phyloP scores from a whole-genome alignment of 2,113 vertebrate species.

The Rafetus swinhoei region DNA sequence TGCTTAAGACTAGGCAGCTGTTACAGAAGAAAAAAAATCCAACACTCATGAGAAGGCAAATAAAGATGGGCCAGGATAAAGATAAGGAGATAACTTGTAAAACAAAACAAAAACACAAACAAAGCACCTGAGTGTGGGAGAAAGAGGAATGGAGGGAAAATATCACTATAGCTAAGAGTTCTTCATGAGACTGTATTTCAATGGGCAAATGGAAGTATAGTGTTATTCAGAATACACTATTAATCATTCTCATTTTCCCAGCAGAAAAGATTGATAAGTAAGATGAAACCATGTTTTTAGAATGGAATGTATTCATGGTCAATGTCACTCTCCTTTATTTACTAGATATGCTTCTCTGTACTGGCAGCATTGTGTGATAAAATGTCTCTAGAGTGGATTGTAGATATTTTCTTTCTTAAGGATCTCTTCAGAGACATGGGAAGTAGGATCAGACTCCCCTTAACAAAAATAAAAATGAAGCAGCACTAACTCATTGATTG shows the following conservation, averaged over 20 bases:
- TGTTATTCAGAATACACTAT: background rate
- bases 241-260: fast-evolving
- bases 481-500: slow-evolving; percentile 52
- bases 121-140: background rate
- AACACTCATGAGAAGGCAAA: background rate
- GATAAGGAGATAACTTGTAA: background rate
- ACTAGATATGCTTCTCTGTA: background rate
- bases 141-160: background rate
- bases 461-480: slow-evolving; percentile 52
- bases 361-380: background rate
- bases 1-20: background rate
- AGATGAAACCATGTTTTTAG: background rate
- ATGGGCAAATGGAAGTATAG: background rate
- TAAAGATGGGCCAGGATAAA: background rate
- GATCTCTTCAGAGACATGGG: slow-evolving; percentile 5
- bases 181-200: background rate
- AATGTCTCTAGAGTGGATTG: background rate
- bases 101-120: background rate
- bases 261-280: background rate
- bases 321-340: background rate
- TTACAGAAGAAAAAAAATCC: background rate
- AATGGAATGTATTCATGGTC: background rate
- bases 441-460: slow-evolving; percentile 46
- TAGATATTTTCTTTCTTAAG: slow-evolving; percentile 26
- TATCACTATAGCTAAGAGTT: background rate